phyloP scores from a whole-genome alignment of 2,113 vertebrate genomes.

The Ciconia stormi region DNA sequence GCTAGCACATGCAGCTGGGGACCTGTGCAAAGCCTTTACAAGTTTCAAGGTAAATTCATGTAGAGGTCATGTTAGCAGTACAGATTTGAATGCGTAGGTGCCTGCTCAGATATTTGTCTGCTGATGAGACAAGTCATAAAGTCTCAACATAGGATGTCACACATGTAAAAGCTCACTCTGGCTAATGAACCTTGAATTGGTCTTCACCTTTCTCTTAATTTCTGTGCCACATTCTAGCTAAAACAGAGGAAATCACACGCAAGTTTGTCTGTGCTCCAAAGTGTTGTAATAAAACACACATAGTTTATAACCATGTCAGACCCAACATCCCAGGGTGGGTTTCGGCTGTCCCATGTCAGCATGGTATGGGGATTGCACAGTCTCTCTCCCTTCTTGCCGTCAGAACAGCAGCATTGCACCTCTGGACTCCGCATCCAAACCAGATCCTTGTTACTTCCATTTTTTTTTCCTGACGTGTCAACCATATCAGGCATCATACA shows the following conservation, averaged over 20 bases:
- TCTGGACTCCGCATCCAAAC: not conserved
- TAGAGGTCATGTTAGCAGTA: not conserved
- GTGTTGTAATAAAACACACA: not conserved
- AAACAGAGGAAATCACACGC: not conserved
- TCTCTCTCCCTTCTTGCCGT: not conserved
- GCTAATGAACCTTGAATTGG: not conserved
- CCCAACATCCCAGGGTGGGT: not conserved
- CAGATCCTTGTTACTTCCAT: not conserved
- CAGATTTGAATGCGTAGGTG: not conserved
- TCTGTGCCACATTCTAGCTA: not conserved
- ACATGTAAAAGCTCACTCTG: not conserved
- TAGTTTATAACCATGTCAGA: not conserved
- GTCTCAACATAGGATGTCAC: not conserved
- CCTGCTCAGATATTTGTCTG: not conserved
- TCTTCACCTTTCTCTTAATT: not conserved
- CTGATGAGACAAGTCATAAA: not conserved
- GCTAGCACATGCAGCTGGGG: not conserved
- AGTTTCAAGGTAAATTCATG: not conserved
- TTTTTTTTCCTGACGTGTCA: not conserved
- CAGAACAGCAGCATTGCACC: not conserved
- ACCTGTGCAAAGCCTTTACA: not conserved
- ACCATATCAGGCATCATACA: not conserved
- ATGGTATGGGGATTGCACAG: not conserved
- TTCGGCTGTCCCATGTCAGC: not conserved
- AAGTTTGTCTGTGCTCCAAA: not conserved